Evolutionary conservation across 2,113 vertebrate genomes (phyloP).

Genomic region (Cyanistes caeruleus): DNA sequence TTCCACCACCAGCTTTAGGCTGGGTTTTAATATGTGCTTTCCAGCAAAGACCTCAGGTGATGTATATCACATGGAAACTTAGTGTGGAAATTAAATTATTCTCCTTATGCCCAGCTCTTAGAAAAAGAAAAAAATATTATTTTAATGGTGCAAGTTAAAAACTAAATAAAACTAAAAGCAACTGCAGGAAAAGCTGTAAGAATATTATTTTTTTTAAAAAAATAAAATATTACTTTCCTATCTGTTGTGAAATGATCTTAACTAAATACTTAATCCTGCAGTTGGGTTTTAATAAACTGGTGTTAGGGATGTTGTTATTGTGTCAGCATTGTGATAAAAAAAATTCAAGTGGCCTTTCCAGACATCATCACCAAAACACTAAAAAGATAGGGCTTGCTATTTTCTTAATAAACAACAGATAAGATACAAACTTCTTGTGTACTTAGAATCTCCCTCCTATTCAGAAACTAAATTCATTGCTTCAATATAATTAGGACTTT

Average conservation of each 20-base stretch:
- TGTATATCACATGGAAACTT: neutral
- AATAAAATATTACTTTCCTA: neutral
- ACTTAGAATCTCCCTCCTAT: neutral
- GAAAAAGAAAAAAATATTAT: neutral
- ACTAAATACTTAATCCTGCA: slow-evolving; percentile 6
- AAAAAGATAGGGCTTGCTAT: neutral
- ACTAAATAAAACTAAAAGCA: neutral
- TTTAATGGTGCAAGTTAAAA: neutral
- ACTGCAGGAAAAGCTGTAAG: neutral
- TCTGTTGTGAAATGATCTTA: neutral
- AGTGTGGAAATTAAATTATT: neutral
- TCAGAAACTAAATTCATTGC: slow-evolving; percentile 41
- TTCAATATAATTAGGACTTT: slow-evolving; percentile 43
- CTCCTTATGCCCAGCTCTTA: neutral
- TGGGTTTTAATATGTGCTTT: neutral
- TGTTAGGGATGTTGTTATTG: neutral
- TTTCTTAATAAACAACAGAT: slow-evolving; percentile 22
- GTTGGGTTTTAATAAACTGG: neutral
- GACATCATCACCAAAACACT: slow-evolving; percentile 1
- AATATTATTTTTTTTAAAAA: neutral
- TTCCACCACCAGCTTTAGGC: neutral
- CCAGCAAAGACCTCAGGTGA: neutral
- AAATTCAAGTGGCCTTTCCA: neutral
- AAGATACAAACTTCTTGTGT: neutral
- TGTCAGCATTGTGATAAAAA: slow-evolving; percentile 1